Base-by-base conservation (phyloP, 2,797 vertebrate genomes). In the Lateolabrax maculatus region DNA sequence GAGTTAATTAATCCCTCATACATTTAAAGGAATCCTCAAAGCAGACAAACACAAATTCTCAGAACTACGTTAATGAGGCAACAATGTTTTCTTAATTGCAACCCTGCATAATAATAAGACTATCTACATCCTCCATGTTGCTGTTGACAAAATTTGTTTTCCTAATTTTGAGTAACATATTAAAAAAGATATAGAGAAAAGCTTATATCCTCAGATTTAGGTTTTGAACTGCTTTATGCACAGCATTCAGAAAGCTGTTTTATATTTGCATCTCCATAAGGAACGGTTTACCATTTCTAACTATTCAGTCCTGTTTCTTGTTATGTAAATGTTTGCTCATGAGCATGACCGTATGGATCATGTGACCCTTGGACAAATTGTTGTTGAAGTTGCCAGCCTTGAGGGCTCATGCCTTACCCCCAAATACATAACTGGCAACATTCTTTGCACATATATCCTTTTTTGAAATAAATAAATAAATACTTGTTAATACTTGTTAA, bases 301-400 rank as follows among this genome's bases (percentile, higher is more conserved):
- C 82, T 60, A 75, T 77, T 71, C 79, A 86, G 39, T 66, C 64
- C 79, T 80, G 87, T 68, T 92, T 87, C 80, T 90, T 84, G 80
- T 92, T 91, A 89, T 91, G 85, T 77, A 80, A 90, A 93, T 91
- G 63, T 85, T 87, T 84, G 53, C 66, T 85, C 75, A 72, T 62
- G 77, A 88, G 72, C 65, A 41, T 77, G 90, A 79, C 84, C 77
- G 67, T 79, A 78, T 80, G 81, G 82, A 85, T 86, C 79, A 83
- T 69, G 71, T 83, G 85, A 87, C 81, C 75, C 51, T 55, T 60
- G 62, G 68, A 84, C 76, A 87, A 87, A 81, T 77, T 81, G 78
- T 64, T 80, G 70, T 62, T 64, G 23, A 81, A 85, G 70, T 48
- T 80, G 68, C 58, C 79, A 73, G 68, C 69, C 62, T 74, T 1